Evolutionary conservation across 2,888 invertebrate genomes (phyloP).

Genomic region (Dicranocentrus wangi): DNA sequence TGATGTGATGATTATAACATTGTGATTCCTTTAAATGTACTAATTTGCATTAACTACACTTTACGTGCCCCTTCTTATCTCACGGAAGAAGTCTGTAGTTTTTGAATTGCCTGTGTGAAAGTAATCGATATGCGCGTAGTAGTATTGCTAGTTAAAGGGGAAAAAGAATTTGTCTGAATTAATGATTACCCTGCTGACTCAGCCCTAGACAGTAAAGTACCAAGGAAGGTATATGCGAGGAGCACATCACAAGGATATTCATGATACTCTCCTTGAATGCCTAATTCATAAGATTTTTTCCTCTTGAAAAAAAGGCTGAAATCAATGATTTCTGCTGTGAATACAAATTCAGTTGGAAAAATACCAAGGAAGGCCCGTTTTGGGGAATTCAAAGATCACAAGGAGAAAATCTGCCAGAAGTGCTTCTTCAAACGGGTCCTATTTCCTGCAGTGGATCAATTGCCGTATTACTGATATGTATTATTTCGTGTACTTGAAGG

Average conservation of each 20-base stretch:
- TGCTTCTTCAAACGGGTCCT: too few relatives aligned
- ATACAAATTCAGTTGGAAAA: constrained; percentile 4
- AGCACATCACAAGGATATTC: not conserved
- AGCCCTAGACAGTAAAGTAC: not conserved
- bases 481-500: too few relatives aligned
- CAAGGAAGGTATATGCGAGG: too few relatives aligned
- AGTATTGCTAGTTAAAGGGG: not conserved
- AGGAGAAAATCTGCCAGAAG: too few relatives aligned
- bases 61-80: not conserved
- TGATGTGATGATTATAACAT: constrained; percentile 13
- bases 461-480: too few relatives aligned
- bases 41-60: constrained; percentile 46
- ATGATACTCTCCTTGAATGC: not conserved
- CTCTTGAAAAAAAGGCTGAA: not conserved
- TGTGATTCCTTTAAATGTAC: constrained; percentile 39
- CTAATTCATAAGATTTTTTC: constrained; percentile 13
- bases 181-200: constrained; percentile 47
- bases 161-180: constrained; percentile 38
- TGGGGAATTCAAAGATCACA: not conserved
- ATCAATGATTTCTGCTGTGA: constrained; percentile 15
- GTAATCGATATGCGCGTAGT: constrained; percentile 23
- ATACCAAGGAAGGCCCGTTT: not conserved
- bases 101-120: not conserved
- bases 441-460: too few relatives aligned
- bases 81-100: not conserved